Conservation (phyloP, 2,113 vertebrate species). For the Coryphaenoides rupestris region DNA sequence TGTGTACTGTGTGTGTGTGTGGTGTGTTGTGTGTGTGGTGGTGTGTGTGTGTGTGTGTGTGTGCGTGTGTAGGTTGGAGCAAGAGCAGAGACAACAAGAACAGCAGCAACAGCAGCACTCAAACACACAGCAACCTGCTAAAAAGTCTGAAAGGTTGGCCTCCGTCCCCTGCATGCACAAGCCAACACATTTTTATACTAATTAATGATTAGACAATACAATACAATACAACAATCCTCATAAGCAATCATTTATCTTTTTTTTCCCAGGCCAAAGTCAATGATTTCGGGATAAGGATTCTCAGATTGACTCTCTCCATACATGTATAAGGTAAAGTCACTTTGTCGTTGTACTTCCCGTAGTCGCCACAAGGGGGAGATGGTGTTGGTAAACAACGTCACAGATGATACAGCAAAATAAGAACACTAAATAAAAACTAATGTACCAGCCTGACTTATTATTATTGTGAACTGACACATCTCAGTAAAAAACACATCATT, state of each 20-base stretch:
- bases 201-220: not conserved
- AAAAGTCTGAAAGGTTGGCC: slow-evolving; percentile 64
- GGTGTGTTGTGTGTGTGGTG: slow-evolving; percentile 14
- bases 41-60: slow-evolving; percentile 30
- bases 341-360: slow-evolving; percentile 4
- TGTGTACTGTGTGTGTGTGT: slow-evolving; percentile 1
- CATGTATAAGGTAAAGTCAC: slow-evolving; percentile 33
- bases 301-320: slow-evolving; percentile 5
- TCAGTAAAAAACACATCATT: no score
- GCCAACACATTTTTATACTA: not conserved
- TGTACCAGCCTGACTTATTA: no score
- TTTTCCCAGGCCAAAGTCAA: slow-evolving; percentile 62
- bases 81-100: slow-evolving; percentile 63
- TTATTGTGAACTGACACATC: no score
- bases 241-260: not conserved
- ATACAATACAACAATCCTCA: not conserved
- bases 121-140: slow-evolving; percentile 45
- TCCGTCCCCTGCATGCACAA: not conserved
- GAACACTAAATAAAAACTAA: no score
- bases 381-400: not conserved
- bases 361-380: not conserved
- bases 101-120: slow-evolving; percentile 44
- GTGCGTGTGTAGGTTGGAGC: slow-evolving; percentile 67
- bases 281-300: slow-evolving; percentile 53
- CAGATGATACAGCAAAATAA: no score